Base-by-base conservation (phyloP, 2,888 invertebrate genomes). In the Nezara viridula region DNA sequence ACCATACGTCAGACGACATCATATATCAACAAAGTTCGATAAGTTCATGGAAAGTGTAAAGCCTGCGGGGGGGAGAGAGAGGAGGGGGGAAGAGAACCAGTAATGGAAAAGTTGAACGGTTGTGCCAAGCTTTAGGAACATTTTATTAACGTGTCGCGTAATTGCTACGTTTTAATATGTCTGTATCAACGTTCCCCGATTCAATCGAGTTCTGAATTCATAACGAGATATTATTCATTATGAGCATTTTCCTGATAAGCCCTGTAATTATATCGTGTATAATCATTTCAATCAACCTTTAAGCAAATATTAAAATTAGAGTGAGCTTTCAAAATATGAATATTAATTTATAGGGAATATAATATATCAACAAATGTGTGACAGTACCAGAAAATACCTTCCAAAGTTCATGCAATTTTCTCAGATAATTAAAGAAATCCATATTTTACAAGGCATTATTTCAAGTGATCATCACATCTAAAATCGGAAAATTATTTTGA, bases 1-100 rank as follows among this genome's bases (percentile, higher is more conserved):
- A 32, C 7, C 37, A 73, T 37, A 21, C 19, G 19, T 73, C 66
- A 19, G 19, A 32, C 16, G 21, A 37, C 19, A 37, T 37, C 19
- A 73, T 73, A 73, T 73, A 73, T 73, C 66, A 73, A 37, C 66
- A 37, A 37, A 73, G 66, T 73, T 73, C 37, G 66, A 73, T 73
- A 73, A 73, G 66, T 73, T 73, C 6, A 7, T 73, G 66, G 37
- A 73, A 37, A 73, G 4, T 73, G 66, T 37, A 37, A 37, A 73
- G 66, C 32, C 19, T 2, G 37, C 21, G 66, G 9, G 7, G 66
- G 66, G 37, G n/a, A n/a, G n/a, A n/a, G n/a, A n/a, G n/a, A n/a
- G n/a, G n/a, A n/a, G n/a, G n/a, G n/a, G n/a, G n/a, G n/a, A n/a
- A n/a, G n/a, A n/a, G n/a, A 16, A 6, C 0, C 66, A 37, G 32